Conservation (phyloP, 2,888 invertebrate genomes). For the Macropis europaea region DNA sequence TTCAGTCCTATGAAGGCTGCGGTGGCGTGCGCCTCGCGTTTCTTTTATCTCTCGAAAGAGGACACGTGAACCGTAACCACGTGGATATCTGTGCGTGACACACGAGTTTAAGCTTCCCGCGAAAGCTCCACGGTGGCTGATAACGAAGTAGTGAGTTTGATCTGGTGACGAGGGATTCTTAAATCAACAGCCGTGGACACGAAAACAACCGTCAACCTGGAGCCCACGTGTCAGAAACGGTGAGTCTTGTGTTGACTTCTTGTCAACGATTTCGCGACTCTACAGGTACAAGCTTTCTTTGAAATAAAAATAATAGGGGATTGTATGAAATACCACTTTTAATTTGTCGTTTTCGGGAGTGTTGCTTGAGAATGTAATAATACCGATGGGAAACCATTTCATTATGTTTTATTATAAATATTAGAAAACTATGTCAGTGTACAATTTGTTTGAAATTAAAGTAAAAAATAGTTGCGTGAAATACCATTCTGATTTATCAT, state of each 20-base stretch:
- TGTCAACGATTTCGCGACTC: too few species aligned
- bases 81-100: constrained; percentile 59
- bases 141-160: constrained; percentile 30
- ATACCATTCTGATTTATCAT: too few species aligned
- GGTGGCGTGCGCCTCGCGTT: constrained; percentile 71
- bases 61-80: constrained; percentile 69
- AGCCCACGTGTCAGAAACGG: constrained; percentile 79
- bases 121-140: constrained; percentile 29
- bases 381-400: too few species aligned
- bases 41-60: constrained; percentile 50
- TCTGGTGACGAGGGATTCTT: constrained; percentile 13
- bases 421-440: too few species aligned
- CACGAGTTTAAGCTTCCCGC: constrained; percentile 24
- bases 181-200: constrained; percentile 66
- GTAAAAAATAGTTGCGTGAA: too few species aligned
- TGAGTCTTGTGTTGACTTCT: constrained; percentile 55
- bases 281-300: too few species aligned
- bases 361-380: too few species aligned
- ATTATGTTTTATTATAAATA: too few species aligned
- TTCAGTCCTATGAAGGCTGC: constrained; percentile 73
- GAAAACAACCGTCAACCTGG: constrained; percentile 78
- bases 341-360: too few species aligned
- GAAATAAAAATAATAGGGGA: too few species aligned
- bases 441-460: too few species aligned
- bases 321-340: too few species aligned